Evolutionary conservation across 2,888 invertebrate genomes (phyloP).

Genomic region (Furcula furcula): DNA sequence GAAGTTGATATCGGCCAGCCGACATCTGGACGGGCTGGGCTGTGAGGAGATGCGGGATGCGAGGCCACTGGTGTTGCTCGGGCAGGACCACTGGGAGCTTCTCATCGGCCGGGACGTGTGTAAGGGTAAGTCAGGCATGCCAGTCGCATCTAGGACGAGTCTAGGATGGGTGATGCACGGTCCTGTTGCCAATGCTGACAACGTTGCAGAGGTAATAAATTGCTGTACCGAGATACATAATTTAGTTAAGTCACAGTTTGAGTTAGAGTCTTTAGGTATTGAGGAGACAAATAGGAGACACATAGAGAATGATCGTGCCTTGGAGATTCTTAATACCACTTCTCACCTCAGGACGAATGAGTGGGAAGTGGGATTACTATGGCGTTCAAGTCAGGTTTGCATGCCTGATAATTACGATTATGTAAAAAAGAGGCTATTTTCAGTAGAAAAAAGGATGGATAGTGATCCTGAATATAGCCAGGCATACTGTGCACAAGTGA

Average conservation of each 20-base stretch:
- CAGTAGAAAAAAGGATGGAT: not conserved
- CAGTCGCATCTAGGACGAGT: conserved; percentile 3
- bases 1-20: too few species aligned
- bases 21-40: too few species aligned
- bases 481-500: too few species aligned
- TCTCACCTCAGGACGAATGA: not conserved
- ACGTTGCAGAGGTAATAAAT: not conserved
- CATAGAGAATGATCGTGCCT: conserved; percentile 1
- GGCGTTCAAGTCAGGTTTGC: not conserved
- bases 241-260: conserved; percentile 10
- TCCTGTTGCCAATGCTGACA: not conserved
- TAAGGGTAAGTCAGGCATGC: not conserved
- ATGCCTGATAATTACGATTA: not conserved
- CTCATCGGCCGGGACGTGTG: not conserved
- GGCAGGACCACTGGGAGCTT: conserved; percentile 6
- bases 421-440: not conserved
- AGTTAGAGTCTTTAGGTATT: conserved; percentile 1
- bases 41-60: too few species aligned
- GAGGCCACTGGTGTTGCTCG: conserved; percentile 2
- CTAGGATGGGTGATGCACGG: conserved; percentile 8
- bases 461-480: too few species aligned
- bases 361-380: conserved; percentile 3
- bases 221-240: not conserved
- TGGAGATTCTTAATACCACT: not conserved
- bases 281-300: not conserved